These are phyloP conservation scores for Vultur gryphus DNA, from an alignment of 2,797 vertebrate species.

Conservation along the genomic window DNA sequence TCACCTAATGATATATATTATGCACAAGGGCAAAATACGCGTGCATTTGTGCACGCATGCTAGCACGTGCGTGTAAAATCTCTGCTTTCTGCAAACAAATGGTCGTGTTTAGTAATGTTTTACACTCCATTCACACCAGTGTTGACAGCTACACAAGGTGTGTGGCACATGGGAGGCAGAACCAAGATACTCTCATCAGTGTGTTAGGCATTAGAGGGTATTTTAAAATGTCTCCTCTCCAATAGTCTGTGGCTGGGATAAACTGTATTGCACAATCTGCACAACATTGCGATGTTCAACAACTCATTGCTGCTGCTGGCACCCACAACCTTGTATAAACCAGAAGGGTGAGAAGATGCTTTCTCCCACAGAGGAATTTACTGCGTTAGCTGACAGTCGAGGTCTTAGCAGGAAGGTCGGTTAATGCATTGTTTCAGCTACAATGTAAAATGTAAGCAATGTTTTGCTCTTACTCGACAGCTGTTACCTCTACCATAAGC, in stretches of 20 bases:
- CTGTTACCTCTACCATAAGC: conserved; percentile 49
- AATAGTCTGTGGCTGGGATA: neutral
- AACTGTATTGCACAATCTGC: neutral
- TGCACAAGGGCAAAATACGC: neutral
- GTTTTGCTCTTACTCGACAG: neutral
- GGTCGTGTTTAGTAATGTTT: neutral
- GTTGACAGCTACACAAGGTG: neutral
- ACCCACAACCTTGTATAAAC: neutral
- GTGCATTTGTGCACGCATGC: accelerated
- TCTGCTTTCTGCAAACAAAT: neutral
- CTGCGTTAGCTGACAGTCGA: conserved; percentile 8
- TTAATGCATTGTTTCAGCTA: neutral
- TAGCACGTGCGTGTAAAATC: accelerated
- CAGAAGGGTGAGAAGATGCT: neutral
- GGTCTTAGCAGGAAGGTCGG: neutral
- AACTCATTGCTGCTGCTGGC: neutral
- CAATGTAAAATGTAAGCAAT: conserved; percentile 16
- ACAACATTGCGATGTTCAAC: neutral
- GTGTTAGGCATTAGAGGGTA: neutral
- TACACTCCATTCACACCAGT: neutral
- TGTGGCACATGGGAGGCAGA: neutral
- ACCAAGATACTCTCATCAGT: neutral
- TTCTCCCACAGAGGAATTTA: neutral
- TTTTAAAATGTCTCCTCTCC: neutral
- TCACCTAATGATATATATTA: too few relatives aligned